These are phyloP conservation scores for Agrochola lota DNA, from an alignment of 2,888 invertebrate genomes.

Conservation along the genomic window DNA sequence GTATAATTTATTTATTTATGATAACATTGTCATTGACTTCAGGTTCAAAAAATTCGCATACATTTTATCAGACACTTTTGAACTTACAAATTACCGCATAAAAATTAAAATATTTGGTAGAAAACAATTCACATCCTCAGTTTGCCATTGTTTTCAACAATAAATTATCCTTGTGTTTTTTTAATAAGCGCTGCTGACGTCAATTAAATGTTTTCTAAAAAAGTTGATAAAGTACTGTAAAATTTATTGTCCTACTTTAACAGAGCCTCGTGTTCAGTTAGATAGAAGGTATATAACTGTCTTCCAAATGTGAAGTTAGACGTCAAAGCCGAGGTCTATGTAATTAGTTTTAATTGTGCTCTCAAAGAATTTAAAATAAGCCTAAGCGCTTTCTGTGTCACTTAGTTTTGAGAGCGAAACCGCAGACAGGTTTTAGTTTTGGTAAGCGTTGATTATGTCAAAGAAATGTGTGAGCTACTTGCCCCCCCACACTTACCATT, in stretches of 20 bases:
- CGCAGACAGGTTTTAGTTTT: conserved; percentile 14
- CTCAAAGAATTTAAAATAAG: conserved; percentile 42
- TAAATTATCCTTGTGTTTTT: not conserved
- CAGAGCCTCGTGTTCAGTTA: not conserved
- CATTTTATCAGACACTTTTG: not conserved
- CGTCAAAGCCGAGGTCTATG: conserved; percentile 9
- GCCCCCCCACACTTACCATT: not conserved
- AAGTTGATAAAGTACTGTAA: not conserved
- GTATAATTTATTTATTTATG: conserved; percentile 4
- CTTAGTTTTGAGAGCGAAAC: conserved; percentile 34
- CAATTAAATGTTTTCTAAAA: not conserved
- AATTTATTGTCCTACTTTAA: not conserved
- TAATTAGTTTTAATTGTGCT: conserved; percentile 33
- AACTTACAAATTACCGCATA: conserved; percentile 5
- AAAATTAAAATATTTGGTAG: not conserved
- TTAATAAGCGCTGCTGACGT: not conserved
- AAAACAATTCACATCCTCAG: not conserved
- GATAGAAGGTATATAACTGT: not conserved
- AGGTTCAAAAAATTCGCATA: conserved; percentile 1
- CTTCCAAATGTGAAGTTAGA: conserved; percentile 21
- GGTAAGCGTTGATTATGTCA: not conserved
- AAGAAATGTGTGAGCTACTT: not conserved
- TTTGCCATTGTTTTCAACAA: not conserved
- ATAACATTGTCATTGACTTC: not conserved
- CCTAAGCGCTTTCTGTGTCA: conserved; percentile 17